phyloP scores from a whole-genome alignment of 2,888 invertebrate genomes.

The Prosopocoilus inquinatus region DNA sequence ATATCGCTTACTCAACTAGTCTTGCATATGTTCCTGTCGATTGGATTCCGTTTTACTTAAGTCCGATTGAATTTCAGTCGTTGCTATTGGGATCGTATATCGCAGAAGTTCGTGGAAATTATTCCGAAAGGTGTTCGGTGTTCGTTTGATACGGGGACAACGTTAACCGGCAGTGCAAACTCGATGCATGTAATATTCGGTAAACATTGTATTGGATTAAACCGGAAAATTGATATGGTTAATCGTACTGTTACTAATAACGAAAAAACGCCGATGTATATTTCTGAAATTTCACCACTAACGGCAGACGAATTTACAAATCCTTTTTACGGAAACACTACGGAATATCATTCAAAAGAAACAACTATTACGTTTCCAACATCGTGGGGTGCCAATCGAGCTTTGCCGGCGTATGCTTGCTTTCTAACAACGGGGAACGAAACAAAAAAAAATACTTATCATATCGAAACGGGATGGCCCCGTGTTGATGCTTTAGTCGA shows the following conservation, averaged over 20 bases:
- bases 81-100: background rate
- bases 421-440: too few species aligned
- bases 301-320: too few species aligned
- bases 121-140: slow-evolving; percentile 4
- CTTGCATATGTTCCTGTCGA: slow-evolving; percentile 1
- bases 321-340: too few species aligned
- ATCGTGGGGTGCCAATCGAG: too few species aligned
- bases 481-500: too few species aligned
- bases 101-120: background rate
- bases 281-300: too few species aligned
- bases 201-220: background rate
- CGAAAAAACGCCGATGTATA: background rate
- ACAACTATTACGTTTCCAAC: too few species aligned
- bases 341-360: too few species aligned
- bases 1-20: background rate
- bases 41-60: slow-evolving; percentile 3
- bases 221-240: background rate
- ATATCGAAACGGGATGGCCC: too few species aligned
- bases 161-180: background rate
- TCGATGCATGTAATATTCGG: slow-evolving; percentile 4
- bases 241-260: background rate
- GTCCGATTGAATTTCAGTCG: background rate
- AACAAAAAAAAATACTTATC: too few species aligned
- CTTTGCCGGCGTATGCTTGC: too few species aligned
- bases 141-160: slow-evolving; percentile 1